Base-by-base conservation (phyloP, 2,797 vertebrate genomes). In the Syngnathus rostellatus region DNA sequence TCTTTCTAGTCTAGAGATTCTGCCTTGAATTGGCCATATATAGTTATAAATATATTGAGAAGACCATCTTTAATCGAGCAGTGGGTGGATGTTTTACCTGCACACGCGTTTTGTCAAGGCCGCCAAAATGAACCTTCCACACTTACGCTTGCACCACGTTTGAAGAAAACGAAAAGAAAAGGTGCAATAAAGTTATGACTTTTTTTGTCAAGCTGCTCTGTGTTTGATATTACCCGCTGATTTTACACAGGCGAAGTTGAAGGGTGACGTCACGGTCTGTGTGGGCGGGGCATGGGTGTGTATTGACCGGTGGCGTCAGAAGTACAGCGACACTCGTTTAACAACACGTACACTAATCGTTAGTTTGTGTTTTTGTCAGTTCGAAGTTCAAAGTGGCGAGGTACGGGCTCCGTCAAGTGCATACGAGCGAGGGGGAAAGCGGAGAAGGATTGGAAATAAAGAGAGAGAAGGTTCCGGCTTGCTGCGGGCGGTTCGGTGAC, bases 131-230 rank as follows among this genome's bases (percentile, higher is more conserved):
- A 12, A 55, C 2, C 11, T 25, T 31, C 11, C 53, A 11, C 53
- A 55, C 31, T 23, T 12, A 23, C 21, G 21, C 25, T 54, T 12
- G 54, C 54, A 16, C 25, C 54, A 31, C 2, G 31, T 57, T 37
- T 37, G 55, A 31, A 55, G 25, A 12, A 12, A 25, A 31, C 84
- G 78, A 83, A 83, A 46, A 12, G 37, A 85, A 79, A 84, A 83
- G 87, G 89, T 92, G 91, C 89, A 92, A 92, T 92, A 91, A 92
- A 92, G 85, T 89, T 89, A 88, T 90, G 86, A 88, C 80, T 90
- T 90, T 90, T 12, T 25, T 9, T 50, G 81, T 89, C 83, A 85
- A 12, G 62, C 19, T 48, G 17, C 14, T 21, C 31, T 21, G 23
- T 39, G 6, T 46, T 48, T 43, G 41, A 31, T 31, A 31, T 31